These are phyloP conservation scores for Myxocyprinus asiaticus DNA, from an alignment of 2,113 vertebrate genomes.

Conservation along the genomic window DNA sequence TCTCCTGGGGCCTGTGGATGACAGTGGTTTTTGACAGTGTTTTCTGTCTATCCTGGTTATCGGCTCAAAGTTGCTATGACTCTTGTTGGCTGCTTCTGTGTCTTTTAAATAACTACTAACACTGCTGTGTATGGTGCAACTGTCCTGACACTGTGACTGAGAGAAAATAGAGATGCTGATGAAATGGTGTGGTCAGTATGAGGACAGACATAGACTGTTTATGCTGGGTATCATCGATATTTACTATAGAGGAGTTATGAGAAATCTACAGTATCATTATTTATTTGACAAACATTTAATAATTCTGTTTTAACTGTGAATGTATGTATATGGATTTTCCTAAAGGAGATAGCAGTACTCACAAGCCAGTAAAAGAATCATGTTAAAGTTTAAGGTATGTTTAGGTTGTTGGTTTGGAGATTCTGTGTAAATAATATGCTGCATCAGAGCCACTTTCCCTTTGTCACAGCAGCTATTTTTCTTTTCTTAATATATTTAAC, in stretches of 20 bases:
- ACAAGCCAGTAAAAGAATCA: no score
- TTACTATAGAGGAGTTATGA: neutral
- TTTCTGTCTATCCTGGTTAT: conserved; percentile 23
- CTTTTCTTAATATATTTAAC: no score
- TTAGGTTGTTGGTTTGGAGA: no score
- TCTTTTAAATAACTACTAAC: conserved; percentile 26
- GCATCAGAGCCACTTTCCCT: no score
- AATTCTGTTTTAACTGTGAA: no score
- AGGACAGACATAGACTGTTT: neutral
- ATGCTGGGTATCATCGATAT: neutral
- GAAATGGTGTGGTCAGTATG: neutral
- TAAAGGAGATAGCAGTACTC: no score
- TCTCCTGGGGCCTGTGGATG: conserved; percentile 20
- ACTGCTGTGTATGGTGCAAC: conserved; percentile 37
- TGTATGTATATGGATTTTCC: no score
- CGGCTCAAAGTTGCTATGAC: neutral
- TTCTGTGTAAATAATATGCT: no score
- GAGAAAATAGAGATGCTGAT: conserved; percentile 21
- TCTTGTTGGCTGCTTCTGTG: neutral
- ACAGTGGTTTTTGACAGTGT: conserved; percentile 39
- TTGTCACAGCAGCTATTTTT: no score
- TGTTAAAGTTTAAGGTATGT: no score
- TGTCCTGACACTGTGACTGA: conserved; percentile 32
- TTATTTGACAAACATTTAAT: no score
- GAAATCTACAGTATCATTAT: neutral